Evolutionary conservation across 2,113 vertebrate species (phyloP).

Genomic region (Scatophagus argus): DNA sequence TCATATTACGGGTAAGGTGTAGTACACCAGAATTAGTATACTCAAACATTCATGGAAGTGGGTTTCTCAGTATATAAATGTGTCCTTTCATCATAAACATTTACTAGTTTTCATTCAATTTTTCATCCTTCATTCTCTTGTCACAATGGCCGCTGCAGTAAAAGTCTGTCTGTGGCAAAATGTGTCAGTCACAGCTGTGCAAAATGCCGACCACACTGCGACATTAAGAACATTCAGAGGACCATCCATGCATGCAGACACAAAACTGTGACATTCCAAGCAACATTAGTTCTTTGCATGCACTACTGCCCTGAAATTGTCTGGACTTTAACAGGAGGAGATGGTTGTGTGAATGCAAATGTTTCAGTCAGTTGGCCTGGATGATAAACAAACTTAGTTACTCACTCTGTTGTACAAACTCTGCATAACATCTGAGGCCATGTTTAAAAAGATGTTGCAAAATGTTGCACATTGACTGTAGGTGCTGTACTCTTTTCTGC

Average conservation of each 20-base stretch:
- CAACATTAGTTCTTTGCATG: no score
- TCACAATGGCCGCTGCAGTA: slow-evolving; percentile 24
- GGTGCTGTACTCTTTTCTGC: no score
- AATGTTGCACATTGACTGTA: no score
- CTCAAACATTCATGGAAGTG: slow-evolving; percentile 7
- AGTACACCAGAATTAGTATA: slow-evolving; percentile 3
- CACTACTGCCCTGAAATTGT: no score
- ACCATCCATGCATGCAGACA: slow-evolving; percentile 34
- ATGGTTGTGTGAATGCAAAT: no score
- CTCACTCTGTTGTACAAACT: no score
- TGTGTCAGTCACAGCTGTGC: slow-evolving; percentile 30
- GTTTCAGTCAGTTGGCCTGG: no score
- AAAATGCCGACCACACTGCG: slow-evolving; percentile 30
- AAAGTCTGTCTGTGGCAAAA: neutral
- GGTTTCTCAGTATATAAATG: neutral
- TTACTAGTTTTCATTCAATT: slow-evolving; percentile 5
- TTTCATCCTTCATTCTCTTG: slow-evolving; percentile 4
- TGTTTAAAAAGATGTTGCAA: no score
- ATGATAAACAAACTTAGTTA: no score
- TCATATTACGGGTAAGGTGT: slow-evolving; percentile 23
- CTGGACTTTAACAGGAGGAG: no score
- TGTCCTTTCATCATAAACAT: neutral
- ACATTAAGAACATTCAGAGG: slow-evolving; percentile 51
- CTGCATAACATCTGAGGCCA: no score
- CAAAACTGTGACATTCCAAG: no score